Conservation (phyloP, 2,113 vertebrate species). For the Nanorana parkeri region DNA sequence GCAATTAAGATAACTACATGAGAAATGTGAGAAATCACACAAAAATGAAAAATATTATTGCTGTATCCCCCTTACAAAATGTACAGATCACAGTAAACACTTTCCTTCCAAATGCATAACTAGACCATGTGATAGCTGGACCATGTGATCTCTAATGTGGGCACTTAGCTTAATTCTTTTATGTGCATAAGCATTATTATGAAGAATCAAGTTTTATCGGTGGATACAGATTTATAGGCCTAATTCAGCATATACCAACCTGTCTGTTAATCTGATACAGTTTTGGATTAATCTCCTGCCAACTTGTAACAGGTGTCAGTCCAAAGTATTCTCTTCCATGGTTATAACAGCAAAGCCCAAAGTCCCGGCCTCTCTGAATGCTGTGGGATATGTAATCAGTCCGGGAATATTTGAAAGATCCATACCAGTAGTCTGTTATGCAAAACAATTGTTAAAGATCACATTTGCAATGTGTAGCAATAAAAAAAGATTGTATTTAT, state of each 20-base stretch:
- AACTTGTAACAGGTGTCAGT: slow-evolving; percentile 71
- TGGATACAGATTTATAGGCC: neutral
- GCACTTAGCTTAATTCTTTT: too few species aligned
- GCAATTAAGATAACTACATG: too few species aligned
- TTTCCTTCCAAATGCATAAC: too few species aligned
- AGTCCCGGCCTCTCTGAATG: slow-evolving; percentile 83
- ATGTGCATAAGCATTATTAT: too few species aligned
- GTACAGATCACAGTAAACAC: too few species aligned
- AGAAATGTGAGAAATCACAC: too few species aligned
- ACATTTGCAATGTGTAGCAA: neutral
- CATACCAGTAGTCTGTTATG: slow-evolving; percentile 85
- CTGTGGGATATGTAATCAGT: slow-evolving; percentile 79
- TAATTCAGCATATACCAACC: neutral
- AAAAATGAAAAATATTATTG: too few species aligned
- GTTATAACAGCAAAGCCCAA: slow-evolving; percentile 80
- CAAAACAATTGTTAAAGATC: neutral
- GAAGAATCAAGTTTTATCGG: too few species aligned
- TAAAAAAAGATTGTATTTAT: neutral
- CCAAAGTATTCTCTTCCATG: slow-evolving; percentile 75
- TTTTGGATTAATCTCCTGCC: slow-evolving; percentile 78
- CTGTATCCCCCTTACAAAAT: too few species aligned
- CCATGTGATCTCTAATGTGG: too few species aligned
- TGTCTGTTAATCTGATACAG: slow-evolving; percentile 53
- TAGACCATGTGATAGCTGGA: too few species aligned
- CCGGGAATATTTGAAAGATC: slow-evolving; percentile 78